Conservation (phyloP, 2,797 vertebrate genomes). For the Dermochelys coriacea region DNA sequence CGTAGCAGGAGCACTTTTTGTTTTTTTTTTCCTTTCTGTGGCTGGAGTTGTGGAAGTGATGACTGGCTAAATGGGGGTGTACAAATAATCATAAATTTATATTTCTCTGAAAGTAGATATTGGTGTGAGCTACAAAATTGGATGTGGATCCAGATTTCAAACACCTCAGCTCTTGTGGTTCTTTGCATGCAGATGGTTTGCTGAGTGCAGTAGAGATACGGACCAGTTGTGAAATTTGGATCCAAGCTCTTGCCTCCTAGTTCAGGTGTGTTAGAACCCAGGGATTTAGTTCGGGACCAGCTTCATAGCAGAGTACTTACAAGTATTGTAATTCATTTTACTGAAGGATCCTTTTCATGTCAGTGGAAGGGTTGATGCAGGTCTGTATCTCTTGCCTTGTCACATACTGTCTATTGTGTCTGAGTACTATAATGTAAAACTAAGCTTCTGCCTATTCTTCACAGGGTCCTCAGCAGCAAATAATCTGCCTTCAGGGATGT, state of each 20-base stretch:
- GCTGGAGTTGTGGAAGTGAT: conserved; percentile 35
- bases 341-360: conserved; percentile 54
- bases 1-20: conserved; percentile 48
- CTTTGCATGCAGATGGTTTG: not conserved
- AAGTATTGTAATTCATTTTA: conserved; percentile 14
- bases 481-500: not conserved
- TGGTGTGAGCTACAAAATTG: not conserved
- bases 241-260: not conserved
- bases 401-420: conserved; percentile 6
- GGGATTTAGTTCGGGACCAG: not conserved
- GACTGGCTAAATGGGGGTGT: conserved; percentile 36
- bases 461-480: not conserved
- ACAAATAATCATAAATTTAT: not conserved
- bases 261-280: not conserved
- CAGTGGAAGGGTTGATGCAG: not conserved
- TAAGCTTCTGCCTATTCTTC: not conserved
- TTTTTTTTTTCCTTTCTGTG: conserved; percentile 29
- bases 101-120: not conserved
- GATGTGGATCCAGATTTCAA: not conserved
- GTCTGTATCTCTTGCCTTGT: conserved; percentile 37
- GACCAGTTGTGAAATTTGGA: not conserved
- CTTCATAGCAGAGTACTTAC: not conserved
- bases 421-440: conserved; percentile 25
- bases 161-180: not conserved
- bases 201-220: not conserved